Evolutionary conservation across 2,888 invertebrate genomes (phyloP).

Genomic region (Folsomia candida): DNA sequence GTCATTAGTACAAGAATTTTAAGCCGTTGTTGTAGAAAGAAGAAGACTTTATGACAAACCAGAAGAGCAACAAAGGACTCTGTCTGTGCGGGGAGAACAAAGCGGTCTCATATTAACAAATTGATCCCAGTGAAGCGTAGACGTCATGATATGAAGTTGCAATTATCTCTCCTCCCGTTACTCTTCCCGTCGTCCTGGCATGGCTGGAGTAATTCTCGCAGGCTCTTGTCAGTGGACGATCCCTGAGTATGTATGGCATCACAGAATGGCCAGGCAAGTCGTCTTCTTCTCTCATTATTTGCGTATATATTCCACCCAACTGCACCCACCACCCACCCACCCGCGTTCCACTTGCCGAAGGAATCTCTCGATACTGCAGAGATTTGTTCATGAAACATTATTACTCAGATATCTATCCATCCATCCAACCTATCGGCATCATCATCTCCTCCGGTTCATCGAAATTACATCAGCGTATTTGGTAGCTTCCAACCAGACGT

Average conservation of each 20-base stretch:
- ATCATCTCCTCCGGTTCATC: too few relatives aligned
- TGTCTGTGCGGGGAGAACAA: neutral
- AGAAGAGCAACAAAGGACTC: neutral
- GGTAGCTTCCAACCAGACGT: too few relatives aligned
- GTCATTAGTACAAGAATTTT: neutral
- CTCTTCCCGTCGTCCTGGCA: neutral
- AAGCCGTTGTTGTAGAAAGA: neutral
- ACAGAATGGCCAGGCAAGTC: slow-evolving; percentile 30
- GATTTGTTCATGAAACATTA: too few relatives aligned
- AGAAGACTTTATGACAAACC: too few relatives aligned
- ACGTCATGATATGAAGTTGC: slow-evolving; percentile 7
- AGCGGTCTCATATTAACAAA: neutral
- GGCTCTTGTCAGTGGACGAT: slow-evolving; percentile 21
- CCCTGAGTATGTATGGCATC: slow-evolving; percentile 19
- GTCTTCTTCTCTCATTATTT: too few relatives aligned
- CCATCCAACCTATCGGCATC: too few relatives aligned
- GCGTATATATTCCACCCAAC: too few relatives aligned
- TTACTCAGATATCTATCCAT: too few relatives aligned
- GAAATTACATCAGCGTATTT: too few relatives aligned
- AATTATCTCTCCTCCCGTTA: neutral
- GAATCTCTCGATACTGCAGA: too few relatives aligned
- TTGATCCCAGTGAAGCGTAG: neutral
- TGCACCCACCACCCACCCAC: neutral
- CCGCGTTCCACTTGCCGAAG: too few relatives aligned
- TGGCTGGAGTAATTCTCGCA: slow-evolving; percentile 30